Percentiles rank a stretch among this genome's conserved stretches.
Evolutionary conservation across 2,888 invertebrate species (phyloP).

Genomic region (Harpalus rubripes): DNA sequence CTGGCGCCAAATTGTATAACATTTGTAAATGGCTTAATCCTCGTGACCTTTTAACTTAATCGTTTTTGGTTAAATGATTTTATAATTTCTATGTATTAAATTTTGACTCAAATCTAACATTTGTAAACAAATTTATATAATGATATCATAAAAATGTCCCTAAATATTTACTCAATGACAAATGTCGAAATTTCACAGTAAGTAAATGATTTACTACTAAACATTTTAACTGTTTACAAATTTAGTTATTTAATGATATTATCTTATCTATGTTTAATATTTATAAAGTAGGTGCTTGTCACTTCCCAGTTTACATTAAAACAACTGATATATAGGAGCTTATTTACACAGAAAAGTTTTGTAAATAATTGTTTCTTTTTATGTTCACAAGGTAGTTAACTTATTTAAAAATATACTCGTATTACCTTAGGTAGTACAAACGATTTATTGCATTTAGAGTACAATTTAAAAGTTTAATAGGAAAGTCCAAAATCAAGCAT

Average conservation of each 20-base stretch:
- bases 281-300: conserved; percentile 19
- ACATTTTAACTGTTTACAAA: conserved; percentile 32
- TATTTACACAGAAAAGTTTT: neutral
- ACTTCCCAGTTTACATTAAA: neutral
- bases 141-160: conserved; percentile 34
- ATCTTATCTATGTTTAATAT: conserved; percentile 44
- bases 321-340: neutral
- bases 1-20: conserved; percentile 26
- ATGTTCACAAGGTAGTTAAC: neutral
- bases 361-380: neutral
- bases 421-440: no score
- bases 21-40: conserved; percentile 6
- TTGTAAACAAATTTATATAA: conserved; percentile 37
- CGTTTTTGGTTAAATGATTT: conserved; percentile 33
- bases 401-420: no score
- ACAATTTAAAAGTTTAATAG: no score
- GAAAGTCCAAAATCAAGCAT: no score
- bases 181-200: conserved; percentile 30
- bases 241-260: conserved; percentile 21
- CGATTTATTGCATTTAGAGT: no score
- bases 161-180: conserved; percentile 47
- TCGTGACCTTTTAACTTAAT: conserved; percentile 1
- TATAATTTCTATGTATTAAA: conserved; percentile 30
- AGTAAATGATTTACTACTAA: conserved; percentile 8
- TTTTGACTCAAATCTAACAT: conserved; percentile 31